Base-by-base conservation (phyloP, 2,797 vertebrate species). In the Xyrichtys novacula region DNA sequence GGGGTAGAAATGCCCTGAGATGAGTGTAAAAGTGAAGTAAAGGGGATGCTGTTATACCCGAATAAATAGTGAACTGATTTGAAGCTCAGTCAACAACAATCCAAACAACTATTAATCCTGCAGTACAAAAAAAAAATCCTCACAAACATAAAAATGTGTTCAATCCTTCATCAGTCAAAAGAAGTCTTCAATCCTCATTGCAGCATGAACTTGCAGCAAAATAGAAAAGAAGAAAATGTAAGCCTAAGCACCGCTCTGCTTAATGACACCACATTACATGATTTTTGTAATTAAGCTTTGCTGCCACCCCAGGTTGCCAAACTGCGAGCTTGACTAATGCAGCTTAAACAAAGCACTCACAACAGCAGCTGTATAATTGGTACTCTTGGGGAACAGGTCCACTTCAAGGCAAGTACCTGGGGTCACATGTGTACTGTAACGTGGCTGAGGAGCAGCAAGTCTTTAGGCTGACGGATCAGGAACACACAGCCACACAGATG, bases 291-390 rank as follows among this genome's bases (percentile, higher is more conserved):
- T 81, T 80, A 82, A 65, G 71, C 46, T 50, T 47, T 28, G 66
- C 59, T 77, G 59, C 58, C 60, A 64, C 62, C 50, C 54, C 52
- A 56, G 47, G 36, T 63, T 74, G 46, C 70, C 63, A 70, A 64
- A 74, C 63, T 58, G 76, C 4, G 5, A 56, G 63, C 70, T 71
- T 50, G 48, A 77, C 66, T 82, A 80, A 84, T 85, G 61, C 48
- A 66, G 66, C 56, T 66, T 71, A 60, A 73, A 80, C 61, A 76
- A 64, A 81, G 46, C 74, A 59, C 66, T 77, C 60, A 44, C 63
- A 60, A 62, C 65, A 49, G 32, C 42, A 49, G 50, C 57, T 78
- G 64, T 79, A 38, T 80, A 83, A 85, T 78, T 78, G 56, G 79
- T 56, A 63, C 64, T 84, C 69, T 62, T 67, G 65, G 76, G 78